phyloP scores from a whole-genome alignment of 2,888 invertebrate genomes.

The Eristalis intricaria region DNA sequence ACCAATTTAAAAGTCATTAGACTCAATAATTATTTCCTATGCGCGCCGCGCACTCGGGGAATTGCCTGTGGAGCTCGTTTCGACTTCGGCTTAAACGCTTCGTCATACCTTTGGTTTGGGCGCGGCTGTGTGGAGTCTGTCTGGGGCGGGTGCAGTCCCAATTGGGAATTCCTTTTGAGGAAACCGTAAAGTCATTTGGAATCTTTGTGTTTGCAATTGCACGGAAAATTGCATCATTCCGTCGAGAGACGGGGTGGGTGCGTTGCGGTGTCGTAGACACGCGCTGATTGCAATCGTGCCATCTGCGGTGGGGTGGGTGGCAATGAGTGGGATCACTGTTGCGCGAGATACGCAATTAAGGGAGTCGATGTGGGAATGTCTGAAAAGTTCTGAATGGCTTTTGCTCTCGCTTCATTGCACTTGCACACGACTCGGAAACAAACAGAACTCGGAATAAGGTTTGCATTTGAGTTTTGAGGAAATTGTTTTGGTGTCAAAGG shows the following conservation, averaged over 20 bases:
- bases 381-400: not conserved
- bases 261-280: not conserved
- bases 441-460: not conserved
- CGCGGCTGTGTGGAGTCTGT: constrained; percentile 13
- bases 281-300: not conserved
- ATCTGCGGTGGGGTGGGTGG: not conserved
- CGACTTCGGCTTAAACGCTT: constrained; percentile 13
- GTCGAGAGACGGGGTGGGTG: not conserved
- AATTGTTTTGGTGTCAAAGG: not conserved
- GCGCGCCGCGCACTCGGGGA: constrained; percentile 10
- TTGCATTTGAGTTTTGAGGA: not conserved
- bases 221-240: constrained; percentile 50
- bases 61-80: constrained; percentile 7
- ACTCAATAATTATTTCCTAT: constrained; percentile 56
- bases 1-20: constrained; percentile 71
- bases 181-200: constrained; percentile 29
- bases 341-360: not conserved
- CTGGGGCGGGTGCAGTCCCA: not conserved
- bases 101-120: constrained; percentile 38
- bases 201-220: constrained; percentile 45
- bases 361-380: not conserved
- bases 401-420: not conserved
- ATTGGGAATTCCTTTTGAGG: constrained; percentile 15
- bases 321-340: not conserved
- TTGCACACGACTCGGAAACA: not conserved